Evolutionary conservation across 1,140 invertebrate species (phyloP), one percentile per base, ranked within the genome.

Genomic region (Heliconius himera): DNA sequence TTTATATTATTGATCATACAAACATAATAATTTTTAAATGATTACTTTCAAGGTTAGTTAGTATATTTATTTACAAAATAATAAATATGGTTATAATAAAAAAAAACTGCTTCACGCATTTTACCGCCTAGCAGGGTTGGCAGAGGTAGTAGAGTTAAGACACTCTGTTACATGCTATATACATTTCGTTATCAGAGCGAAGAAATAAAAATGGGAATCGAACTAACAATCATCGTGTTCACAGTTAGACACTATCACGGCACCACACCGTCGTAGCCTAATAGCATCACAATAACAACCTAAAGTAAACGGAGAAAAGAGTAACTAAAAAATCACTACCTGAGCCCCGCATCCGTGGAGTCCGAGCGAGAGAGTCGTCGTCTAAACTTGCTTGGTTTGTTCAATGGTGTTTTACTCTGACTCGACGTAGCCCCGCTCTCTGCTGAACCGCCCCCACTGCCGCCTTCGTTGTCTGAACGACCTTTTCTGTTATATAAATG

Each of bases 351-450:
- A 72, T 92, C 91, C 70, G 80, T 78, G 3, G 89, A 78, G 49
- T 94, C 91, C 3, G 89, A 80, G n/a, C 93, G 85, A 16, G 91
- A 91, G 29, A 90, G 86, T 51, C 91, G 82, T 77, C 91, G 85
- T 73, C 93, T 85, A 71, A 89, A 94, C 72, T 93, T 94, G 13
- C 85, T 71, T 0, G 89, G 86, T 82, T 93, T 93, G 5, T 80
- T 85, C 4, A 87, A 78, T 11, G 90, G 89, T 13, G 90, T 89
- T 83, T 94, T 94, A 78, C 91, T 92, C 74, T 93, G 93, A 75
- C 89, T 93, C 5, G 93, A 94, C 0, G 93, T 92, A 1, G 93
- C 93, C 8, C 90, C 92, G 81, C 92, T 93, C 74, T 93, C 93
- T 0, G 86, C 91, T 1, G 91, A 93, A 0, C 89, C 92, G 33